Percentiles rank a stretch among this genome's conserved stretches.
These are phyloP conservation scores for Lasioglossum lativentre DNA, from an alignment of 2,888 invertebrate species.

Conservation along the genomic window DNA sequence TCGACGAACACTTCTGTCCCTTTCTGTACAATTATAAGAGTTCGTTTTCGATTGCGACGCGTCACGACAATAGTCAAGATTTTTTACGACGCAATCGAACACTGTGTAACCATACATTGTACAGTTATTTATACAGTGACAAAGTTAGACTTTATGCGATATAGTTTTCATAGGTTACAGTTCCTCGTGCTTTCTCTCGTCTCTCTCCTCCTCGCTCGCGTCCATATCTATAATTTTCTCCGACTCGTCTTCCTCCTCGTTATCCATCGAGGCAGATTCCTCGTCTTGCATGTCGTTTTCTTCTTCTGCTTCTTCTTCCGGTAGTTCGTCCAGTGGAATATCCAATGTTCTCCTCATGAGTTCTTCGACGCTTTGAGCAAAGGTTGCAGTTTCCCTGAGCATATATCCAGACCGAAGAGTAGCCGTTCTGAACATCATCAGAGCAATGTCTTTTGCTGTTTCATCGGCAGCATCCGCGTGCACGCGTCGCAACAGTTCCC, in stretches of 20 bases:
- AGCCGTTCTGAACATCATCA: constrained; percentile 96
- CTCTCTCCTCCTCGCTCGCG: constrained; percentile 77
- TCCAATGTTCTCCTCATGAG: constrained; percentile 94
- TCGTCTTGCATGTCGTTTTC: constrained; percentile 54
- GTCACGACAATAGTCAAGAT: constrained; percentile 27
- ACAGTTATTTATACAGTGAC: constrained; percentile 54
- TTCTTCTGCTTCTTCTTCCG: constrained; percentile 81
- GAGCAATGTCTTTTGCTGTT: constrained; percentile 92
- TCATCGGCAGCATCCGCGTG: constrained; percentile 91
- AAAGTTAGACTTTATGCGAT: constrained; percentile 41
- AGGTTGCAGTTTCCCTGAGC: constrained; percentile 93
- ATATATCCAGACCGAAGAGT: constrained; percentile 97
- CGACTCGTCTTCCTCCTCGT: constrained; percentile 42
- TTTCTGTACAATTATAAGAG: constrained; percentile 52
- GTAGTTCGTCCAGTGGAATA: constrained; percentile 90
- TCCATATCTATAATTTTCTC: constrained; percentile 82
- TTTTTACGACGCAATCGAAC: constrained; percentile 41
- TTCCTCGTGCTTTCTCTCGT: constrained; percentile 87
- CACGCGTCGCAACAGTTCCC: constrained; percentile 94
- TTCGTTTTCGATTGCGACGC: constrained; percentile 52
- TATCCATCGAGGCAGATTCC: constrained; percentile 72
- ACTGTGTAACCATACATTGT: constrained; percentile 70
- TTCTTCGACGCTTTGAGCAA: constrained; percentile 95
- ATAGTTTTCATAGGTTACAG: constrained; percentile 84
- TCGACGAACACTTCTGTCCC: not conserved